Percentiles rank a stretch among this genome's conserved stretches.
Conservation (phyloP, 2,888 invertebrate species). For the Lacanobia oleracea region DNA sequence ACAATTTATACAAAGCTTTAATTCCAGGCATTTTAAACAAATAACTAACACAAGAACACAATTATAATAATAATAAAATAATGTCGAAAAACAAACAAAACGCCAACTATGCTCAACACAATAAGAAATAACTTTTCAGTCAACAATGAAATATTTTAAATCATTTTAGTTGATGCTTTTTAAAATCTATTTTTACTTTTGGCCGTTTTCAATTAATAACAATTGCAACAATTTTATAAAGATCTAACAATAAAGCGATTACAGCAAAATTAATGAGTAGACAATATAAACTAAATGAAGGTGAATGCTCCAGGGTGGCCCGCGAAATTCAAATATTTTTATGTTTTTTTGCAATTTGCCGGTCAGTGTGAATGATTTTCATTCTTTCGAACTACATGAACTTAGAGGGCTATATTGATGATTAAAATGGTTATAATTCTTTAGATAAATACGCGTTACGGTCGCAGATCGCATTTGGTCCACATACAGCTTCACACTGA, state of each 20-base stretch:
- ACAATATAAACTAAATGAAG: slow-evolving; percentile 42
- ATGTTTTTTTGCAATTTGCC: too few relatives aligned
- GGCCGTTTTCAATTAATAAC: slow-evolving; percentile 35
- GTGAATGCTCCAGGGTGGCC: too few relatives aligned
- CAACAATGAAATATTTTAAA: slow-evolving; percentile 24
- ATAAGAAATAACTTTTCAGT: slow-evolving; percentile 30
- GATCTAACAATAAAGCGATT: slow-evolving; percentile 40
- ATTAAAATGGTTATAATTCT: too few relatives aligned
- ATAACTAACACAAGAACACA: slow-evolving; percentile 34
- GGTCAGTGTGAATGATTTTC: too few relatives aligned
- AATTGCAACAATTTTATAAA: slow-evolving; percentile 28
- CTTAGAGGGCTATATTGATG: too few relatives aligned
- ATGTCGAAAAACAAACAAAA: slow-evolving; percentile 33
- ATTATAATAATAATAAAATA: slow-evolving; percentile 22
- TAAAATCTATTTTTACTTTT: slow-evolving; percentile 16
- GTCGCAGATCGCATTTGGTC: too few relatives aligned
- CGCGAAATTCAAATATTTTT: too few relatives aligned
- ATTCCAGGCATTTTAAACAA: slow-evolving; percentile 40
- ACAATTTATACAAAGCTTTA: slow-evolving; percentile 19
- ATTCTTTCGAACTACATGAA: too few relatives aligned
- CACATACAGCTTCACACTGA: too few relatives aligned
- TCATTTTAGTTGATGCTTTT: slow-evolving; percentile 6
- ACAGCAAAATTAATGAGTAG: slow-evolving; percentile 38
- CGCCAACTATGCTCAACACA: slow-evolving; percentile 31
- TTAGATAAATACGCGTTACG: too few relatives aligned